Evolutionary conservation across 2,888 invertebrate species (phyloP), one percentile per base, ranked within the genome.

Genomic region (Pimpla rufipes): DNA sequence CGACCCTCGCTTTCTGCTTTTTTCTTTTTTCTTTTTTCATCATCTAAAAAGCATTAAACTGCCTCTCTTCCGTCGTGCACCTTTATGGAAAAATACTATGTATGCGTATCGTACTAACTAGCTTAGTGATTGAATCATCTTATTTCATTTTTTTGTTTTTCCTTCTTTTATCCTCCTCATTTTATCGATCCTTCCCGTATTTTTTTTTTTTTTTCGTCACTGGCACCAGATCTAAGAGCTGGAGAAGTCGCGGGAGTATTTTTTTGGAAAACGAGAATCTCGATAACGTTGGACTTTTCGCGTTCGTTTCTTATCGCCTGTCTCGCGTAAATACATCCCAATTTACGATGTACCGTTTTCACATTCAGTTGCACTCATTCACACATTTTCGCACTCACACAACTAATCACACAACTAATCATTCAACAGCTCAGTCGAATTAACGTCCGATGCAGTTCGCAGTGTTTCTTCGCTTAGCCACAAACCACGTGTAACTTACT

Each of bases 61-160:
- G 82, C 71, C 73, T 75, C 73, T 75, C 83, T 80, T 71, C 62
- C 82, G 21, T 77, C 68, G 79, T 80, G 79, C 80, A 73, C 64
- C 77, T 79, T 85, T 84, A 85, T 86, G 85, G 84, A 86, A 86
- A 86, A 86, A 85, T 86, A 86, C 85, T 86, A 85, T 86, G 57
- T 85, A 82, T 81, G 64, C 73, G 71, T 83, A 79, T 64, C 71
- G 52, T 85, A 79, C 66, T 80, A 67, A 81, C 80, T 64, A 78
- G 59, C 68, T 80, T 77, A 80, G 76, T 84, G 81, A 85, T 86
- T 83, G 84, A 87, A 86, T 82, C 79, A 70, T 71, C 70, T 74
- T 81, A 47, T 67, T 67, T 78, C 37, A n/a, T 47, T 68, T 68
- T 64, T 18, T 47, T 57, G 59, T 55, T 50, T 37, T 10, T 74